Percentiles rank a stretch among this genome's conserved stretches.
Conservation (phyloP, 1,140 invertebrate species). For the Eufriesea mexicana region DNA sequence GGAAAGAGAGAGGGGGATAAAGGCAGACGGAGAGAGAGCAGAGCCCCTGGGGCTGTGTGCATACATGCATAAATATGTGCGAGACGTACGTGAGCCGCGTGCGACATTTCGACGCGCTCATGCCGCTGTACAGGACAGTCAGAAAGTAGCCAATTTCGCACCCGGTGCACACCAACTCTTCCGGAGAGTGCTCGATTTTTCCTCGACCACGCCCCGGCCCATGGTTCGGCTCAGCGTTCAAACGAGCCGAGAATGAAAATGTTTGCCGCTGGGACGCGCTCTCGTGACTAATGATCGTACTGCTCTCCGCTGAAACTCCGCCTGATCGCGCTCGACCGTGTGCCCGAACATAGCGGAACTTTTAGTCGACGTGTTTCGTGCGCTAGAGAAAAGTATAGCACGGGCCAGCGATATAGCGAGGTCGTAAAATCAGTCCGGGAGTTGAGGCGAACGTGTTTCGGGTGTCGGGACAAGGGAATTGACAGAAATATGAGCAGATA, state of each 20-base stretch:
- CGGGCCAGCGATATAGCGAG: too few species aligned
- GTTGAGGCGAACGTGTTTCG: too few species aligned
- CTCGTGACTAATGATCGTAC: not conserved
- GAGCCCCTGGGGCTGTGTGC: constrained; percentile 15
- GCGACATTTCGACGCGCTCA: constrained; percentile 34
- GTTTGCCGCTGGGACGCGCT: not conserved
- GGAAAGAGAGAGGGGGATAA: not conserved
- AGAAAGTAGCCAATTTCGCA: constrained; percentile 41
- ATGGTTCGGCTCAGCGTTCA: not conserved
- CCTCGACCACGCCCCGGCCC: not conserved
- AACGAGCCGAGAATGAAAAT: constrained; percentile 1
- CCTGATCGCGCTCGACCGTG: not conserved
- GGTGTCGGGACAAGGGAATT: too few species aligned
- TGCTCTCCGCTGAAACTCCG: not conserved
- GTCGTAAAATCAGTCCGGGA: too few species aligned
- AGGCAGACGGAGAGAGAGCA: not conserved
- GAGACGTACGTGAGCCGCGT: constrained; percentile 30
- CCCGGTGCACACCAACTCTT: constrained; percentile 21
- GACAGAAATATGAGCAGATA: too few species aligned
- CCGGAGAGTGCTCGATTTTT: constrained; percentile 26
- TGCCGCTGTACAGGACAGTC: not conserved
- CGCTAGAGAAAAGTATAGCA: not conserved
- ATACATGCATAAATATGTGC: constrained; percentile 49
- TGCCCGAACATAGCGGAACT: not conserved
- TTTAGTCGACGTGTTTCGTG: not conserved